Evolutionary conservation across 2,888 invertebrate species (phyloP).

Genomic region (Eubasilissa splendida): DNA sequence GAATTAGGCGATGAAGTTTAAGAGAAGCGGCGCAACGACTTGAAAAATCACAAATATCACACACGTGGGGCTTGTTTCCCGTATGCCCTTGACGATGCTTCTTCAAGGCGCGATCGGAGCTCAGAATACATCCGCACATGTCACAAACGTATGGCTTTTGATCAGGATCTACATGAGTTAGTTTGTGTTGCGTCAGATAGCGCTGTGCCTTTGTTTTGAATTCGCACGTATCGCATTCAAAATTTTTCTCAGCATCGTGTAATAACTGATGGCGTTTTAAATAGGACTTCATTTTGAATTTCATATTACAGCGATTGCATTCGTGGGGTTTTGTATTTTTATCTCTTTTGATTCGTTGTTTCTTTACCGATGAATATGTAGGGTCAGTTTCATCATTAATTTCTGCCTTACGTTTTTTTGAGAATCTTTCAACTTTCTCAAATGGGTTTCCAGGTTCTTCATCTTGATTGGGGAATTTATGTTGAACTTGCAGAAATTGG

Average conservation of each 20-base stretch:
- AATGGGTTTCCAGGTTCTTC: too few relatives aligned
- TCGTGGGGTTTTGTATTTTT: constrained; percentile 11
- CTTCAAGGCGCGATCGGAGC: constrained; percentile 10
- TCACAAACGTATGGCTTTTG: constrained; percentile 24
- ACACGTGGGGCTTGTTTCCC: background rate
- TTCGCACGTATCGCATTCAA: constrained; percentile 21
- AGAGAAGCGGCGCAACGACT: background rate
- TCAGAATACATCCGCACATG: constrained; percentile 10
- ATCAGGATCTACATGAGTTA: background rate
- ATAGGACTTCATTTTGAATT: constrained; percentile 27
- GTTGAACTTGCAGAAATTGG: background rate
- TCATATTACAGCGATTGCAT: constrained; percentile 1
- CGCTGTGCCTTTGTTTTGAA: constrained; percentile 27
- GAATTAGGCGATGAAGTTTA: constrained; percentile 20
- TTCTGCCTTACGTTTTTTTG: constrained; percentile 4
- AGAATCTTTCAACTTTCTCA: background rate
- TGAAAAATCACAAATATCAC: constrained; percentile 23
- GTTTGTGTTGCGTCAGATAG: constrained; percentile 15
- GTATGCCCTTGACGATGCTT: constrained; percentile 20
- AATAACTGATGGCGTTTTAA: constrained; percentile 12
- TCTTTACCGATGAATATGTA: background rate
- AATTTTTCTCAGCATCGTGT: constrained; percentile 1
- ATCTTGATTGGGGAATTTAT: background rate
- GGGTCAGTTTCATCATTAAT: background rate
- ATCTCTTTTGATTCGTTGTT: constrained; percentile 5